These are phyloP conservation scores for Ianthella basta DNA, from an alignment of 37 sponge, comb jelly and placozoan genomes.

Conservation along the genomic window DNA sequence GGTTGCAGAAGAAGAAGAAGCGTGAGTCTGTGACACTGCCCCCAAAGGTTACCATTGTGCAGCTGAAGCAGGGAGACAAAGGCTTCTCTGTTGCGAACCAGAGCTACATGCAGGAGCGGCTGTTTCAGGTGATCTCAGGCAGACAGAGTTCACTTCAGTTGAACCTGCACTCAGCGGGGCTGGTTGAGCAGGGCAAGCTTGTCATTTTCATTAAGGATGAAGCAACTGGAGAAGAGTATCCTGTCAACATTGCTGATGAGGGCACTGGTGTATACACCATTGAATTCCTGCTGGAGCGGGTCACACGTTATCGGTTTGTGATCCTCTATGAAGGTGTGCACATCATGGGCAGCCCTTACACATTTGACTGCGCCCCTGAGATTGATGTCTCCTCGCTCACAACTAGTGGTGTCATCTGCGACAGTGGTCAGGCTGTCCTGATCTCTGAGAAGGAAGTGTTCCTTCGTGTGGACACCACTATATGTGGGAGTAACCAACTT, in stretches of 20 bases:
- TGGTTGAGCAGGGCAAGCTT: constrained; percentile 2
- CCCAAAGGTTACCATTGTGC: too few relatives aligned
- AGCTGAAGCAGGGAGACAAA: neutral
- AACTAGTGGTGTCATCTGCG: constrained; percentile 50
- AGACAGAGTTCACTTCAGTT: neutral
- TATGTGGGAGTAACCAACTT: constrained; percentile 70
- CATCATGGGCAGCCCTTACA: constrained; percentile 69
- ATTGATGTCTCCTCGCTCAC: constrained; percentile 49
- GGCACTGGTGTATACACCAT: neutral
- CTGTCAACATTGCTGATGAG: neutral
- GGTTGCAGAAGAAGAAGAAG: neutral
- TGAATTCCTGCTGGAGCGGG: neutral
- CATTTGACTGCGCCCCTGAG: constrained; percentile 53
- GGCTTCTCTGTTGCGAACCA: neutral
- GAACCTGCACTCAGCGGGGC: neutral
- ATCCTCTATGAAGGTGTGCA: constrained; percentile 53
- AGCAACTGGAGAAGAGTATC: constrained; percentile 3
- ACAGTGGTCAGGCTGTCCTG: constrained; percentile 11
- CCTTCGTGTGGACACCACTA: constrained; percentile 68
- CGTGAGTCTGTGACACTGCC: too few relatives aligned
- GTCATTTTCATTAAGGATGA: neutral
- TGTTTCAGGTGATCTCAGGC: constrained; percentile 4
- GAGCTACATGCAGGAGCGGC: neutral
- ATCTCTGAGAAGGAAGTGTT: constrained; percentile 46
- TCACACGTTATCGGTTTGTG: constrained; percentile 47